These are phyloP conservation scores for Listrodromus nycthemerus DNA, from an alignment of 2,888 invertebrate species.

Conservation along the genomic window DNA sequence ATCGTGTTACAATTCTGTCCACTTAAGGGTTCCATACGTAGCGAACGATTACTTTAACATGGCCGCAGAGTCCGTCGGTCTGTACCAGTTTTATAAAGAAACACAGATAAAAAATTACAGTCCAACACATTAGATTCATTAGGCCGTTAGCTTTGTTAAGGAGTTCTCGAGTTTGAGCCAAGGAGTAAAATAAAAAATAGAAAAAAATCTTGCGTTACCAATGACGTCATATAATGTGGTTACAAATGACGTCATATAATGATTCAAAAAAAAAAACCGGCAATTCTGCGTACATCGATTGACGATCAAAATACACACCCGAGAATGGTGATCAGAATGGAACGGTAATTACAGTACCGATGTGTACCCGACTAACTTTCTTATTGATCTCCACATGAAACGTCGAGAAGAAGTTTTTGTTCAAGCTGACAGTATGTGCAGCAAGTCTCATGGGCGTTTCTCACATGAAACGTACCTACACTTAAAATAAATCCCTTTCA, in stretches of 20 bases:
- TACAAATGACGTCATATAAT: neutral
- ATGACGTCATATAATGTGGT: neutral
- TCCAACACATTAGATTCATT: neutral
- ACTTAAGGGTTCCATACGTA: conserved; percentile 5
- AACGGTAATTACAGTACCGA: neutral
- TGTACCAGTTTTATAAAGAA: neutral
- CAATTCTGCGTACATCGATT: neutral
- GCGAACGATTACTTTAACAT: neutral
- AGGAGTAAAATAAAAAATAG: neutral
- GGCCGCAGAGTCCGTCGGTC: no score
- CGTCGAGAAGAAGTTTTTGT: neutral
- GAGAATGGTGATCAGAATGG: conserved; percentile 11
- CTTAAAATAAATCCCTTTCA: conserved; percentile 34
- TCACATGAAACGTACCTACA: neutral
- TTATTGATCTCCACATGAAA: neutral
- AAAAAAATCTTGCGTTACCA: neutral
- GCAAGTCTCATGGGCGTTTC: conserved; percentile 25
- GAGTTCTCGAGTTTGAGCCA: neutral
- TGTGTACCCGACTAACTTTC: neutral
- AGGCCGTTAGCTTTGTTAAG: neutral
- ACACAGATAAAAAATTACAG: neutral
- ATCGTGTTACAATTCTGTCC: conserved; percentile 14
- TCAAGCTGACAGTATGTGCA: neutral
- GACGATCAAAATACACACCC: neutral
- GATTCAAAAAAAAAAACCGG: neutral